Percentiles rank a stretch among this genome's conserved stretches.
Evolutionary conservation across 2,113 vertebrate species (phyloP).

Genomic region (Scophthalmus maximus): DNA sequence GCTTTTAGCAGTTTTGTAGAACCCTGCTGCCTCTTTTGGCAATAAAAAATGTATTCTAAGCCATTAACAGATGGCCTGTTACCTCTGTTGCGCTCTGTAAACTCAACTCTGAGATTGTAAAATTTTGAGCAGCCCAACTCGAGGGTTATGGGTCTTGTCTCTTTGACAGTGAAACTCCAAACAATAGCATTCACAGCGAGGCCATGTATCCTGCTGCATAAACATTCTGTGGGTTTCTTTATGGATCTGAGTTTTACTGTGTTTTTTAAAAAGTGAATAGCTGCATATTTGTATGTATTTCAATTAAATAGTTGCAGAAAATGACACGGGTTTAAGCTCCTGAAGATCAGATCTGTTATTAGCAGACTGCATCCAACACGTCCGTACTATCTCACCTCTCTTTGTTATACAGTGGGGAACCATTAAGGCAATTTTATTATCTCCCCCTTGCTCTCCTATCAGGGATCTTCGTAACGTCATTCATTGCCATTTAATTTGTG

Average conservation of each 20-base stretch:
- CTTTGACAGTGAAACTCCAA: constrained; percentile 5
- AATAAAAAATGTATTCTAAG: background rate
- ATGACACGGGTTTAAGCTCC: constrained; percentile 1
- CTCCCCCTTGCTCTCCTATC: constrained; percentile 26
- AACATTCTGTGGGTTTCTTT: constrained; percentile 6
- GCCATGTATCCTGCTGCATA: constrained; percentile 11
- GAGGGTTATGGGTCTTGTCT: background rate
- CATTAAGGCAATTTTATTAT: constrained; percentile 62
- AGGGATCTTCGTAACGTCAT: constrained; percentile 53
- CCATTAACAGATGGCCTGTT: background rate
- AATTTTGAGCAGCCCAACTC: background rate
- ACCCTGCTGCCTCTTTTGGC: background rate
- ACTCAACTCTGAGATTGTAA: background rate
- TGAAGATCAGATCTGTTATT: constrained; percentile 27
- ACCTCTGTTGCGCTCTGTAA: background rate
- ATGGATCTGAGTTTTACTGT: background rate
- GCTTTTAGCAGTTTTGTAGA: background rate
- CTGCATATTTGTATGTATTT: constrained; percentile 2
- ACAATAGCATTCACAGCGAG: constrained; percentile 1
- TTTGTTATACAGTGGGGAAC: constrained; percentile 44
- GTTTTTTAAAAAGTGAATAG: constrained; percentile 20
- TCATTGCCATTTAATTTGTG: constrained; percentile 69
- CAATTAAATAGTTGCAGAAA: constrained; percentile 7
- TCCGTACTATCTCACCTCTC: constrained; percentile 5
- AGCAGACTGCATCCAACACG: constrained; percentile 11